Percentiles rank a stretch among this genome's conserved stretches.
Conservation (phyloP, 2,797 vertebrate species). For the Cryptoprocta ferox region DNA sequence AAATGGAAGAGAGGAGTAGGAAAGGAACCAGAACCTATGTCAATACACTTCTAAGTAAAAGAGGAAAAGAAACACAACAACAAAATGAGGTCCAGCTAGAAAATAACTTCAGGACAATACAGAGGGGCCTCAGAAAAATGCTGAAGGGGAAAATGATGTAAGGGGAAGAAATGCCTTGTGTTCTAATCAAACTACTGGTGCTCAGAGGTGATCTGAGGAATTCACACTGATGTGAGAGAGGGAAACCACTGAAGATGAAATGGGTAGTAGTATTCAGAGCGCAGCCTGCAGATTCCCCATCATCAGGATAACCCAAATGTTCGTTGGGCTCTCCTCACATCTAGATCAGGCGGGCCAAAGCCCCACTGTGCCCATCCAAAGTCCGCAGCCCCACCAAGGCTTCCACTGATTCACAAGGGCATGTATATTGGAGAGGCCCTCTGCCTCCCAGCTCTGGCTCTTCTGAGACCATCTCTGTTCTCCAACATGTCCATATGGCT, state of each 20-base stretch:
- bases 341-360: neutral
- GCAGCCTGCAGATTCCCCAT: neutral
- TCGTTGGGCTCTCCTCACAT: neutral
- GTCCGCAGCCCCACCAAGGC: neutral
- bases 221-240: neutral
- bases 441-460: neutral
- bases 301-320: neutral
- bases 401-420: neutral
- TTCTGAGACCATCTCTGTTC: neutral
- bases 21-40: slow-evolving; percentile 18
- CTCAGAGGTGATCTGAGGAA: neutral
- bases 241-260: neutral
- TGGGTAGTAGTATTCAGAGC: neutral
- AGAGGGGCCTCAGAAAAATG: neutral
- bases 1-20: neutral
- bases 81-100: neutral
- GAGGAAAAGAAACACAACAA: neutral
- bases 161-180: neutral
- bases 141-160: neutral
- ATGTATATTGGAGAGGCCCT: neutral
- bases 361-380: neutral
- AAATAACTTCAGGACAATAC: neutral
- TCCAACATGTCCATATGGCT: neutral
- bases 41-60: neutral
- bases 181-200: neutral